These are phyloP conservation scores for Nixonia krombeini DNA, from an alignment of 1,140 invertebrate species.

Conservation along the genomic window DNA sequence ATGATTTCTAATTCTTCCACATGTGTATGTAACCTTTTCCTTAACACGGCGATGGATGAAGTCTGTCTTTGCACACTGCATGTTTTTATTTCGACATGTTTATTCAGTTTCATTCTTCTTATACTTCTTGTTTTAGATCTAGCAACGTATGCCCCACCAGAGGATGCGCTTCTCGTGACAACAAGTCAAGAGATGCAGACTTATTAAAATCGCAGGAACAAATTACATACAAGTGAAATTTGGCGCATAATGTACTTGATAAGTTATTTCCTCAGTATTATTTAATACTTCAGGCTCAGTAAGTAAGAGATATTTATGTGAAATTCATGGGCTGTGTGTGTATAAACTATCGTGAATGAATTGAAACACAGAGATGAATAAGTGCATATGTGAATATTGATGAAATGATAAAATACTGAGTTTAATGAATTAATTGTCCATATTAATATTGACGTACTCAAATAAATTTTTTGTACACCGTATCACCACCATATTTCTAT, in stretches of 20 bases:
- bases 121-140: conserved; percentile 63
- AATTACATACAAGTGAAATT: too few species aligned
- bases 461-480: conserved; percentile 20
- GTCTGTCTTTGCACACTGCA: too few species aligned
- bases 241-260: not conserved
- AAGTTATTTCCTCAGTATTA: not conserved
- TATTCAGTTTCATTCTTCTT: conserved; percentile 8
- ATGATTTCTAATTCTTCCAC: conserved; percentile 16
- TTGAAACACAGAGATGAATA: too few species aligned
- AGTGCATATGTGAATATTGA: too few species aligned
- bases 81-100: not conserved
- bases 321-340: too few species aligned
- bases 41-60: not conserved
- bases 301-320: too few species aligned
- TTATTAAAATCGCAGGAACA: too few species aligned
- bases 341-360: too few species aligned
- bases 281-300: too few species aligned
- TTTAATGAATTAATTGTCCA: conserved; percentile 23
- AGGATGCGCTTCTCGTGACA: conserved; percentile 74
- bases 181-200: conserved; percentile 68
- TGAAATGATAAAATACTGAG: conserved; percentile 1
- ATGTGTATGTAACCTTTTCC: conserved; percentile 7
- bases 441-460: conserved; percentile 25
- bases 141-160: conserved; percentile 73
- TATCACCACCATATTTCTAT: not conserved